Evolutionary conservation across 2,797 vertebrate genomes (phyloP).

Genomic region (Platalea minor): DNA sequence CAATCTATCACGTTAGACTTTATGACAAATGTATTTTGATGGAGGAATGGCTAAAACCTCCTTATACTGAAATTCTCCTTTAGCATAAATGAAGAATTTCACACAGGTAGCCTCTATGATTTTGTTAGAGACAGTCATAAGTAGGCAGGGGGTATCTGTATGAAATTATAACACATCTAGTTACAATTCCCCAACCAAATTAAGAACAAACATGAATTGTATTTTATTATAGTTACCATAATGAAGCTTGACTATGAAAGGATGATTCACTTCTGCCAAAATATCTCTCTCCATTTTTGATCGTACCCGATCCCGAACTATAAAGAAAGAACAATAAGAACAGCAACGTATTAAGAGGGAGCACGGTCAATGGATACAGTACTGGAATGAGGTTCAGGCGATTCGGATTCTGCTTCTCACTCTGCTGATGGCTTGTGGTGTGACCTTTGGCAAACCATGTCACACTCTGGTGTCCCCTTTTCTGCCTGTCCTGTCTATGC

Average conservation of each 20-base stretch:
- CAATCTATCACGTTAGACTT: fast-evolving
- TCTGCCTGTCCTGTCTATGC: not conserved
- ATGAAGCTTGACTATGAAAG: constrained; percentile 95
- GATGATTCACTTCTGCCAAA: constrained; percentile 94
- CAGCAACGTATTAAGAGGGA: not conserved
- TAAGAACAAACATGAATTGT: not conserved
- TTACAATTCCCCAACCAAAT: not conserved
- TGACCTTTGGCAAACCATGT: not conserved
- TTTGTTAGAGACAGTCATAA: not conserved
- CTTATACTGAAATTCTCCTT: not conserved
- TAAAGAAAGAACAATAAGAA: not conserved
- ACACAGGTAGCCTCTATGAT: not conserved
- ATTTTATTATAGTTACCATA: constrained; percentile 81
- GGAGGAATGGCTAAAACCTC: not conserved
- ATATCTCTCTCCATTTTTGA: constrained; percentile 98
- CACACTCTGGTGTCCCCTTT: not conserved
- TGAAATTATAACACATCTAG: not conserved
- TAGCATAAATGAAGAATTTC: not conserved
- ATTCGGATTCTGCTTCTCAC: not conserved
- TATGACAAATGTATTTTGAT: not conserved
- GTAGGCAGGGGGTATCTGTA: not conserved
- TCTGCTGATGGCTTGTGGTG: not conserved
- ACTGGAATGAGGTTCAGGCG: not conserved
- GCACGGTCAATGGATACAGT: not conserved
- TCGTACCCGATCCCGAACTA: constrained; percentile 91